These are phyloP conservation scores for Drosophila repletoides DNA, from an alignment of 1,140 invertebrate genomes.

Conservation along the genomic window DNA sequence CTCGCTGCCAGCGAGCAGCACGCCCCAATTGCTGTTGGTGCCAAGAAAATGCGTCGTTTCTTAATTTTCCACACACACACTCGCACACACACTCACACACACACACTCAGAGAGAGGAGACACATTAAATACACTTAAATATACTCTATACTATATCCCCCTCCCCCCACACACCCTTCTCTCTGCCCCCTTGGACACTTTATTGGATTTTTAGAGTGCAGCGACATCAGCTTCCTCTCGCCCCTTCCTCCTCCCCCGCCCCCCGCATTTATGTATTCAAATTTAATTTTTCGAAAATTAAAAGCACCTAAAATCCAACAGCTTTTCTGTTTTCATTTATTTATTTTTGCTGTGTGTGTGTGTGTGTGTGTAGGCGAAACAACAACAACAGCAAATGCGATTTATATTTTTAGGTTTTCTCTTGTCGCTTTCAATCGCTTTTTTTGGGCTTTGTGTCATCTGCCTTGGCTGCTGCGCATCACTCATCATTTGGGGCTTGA, in stretches of 20 bases:
- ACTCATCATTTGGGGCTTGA: slow-evolving; percentile 55
- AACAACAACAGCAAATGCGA: slow-evolving; percentile 49
- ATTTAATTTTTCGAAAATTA: slow-evolving; percentile 74
- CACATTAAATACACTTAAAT: no score
- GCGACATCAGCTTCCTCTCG: slow-evolving; percentile 35
- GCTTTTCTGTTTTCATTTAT: slow-evolving; percentile 44
- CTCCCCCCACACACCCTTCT: slow-evolving; percentile 1
- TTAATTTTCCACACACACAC: slow-evolving; percentile 59
- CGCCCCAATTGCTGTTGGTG: slow-evolving; percentile 69
- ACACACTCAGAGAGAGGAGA: slow-evolving; percentile 5
- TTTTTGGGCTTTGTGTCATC: slow-evolving; percentile 35
- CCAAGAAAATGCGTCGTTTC: slow-evolving; percentile 78
- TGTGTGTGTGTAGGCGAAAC: slow-evolving; percentile 28
- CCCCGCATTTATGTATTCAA: slow-evolving; percentile 69
- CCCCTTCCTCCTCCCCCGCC: not conserved
- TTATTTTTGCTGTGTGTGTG: slow-evolving; percentile 31
- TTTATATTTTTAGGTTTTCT: slow-evolving; percentile 67
- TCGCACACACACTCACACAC: not conserved
- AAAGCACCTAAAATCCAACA: slow-evolving; percentile 70
- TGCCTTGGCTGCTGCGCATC: slow-evolving; percentile 38
- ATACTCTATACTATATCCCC: not conserved
- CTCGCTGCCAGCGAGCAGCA: slow-evolving; percentile 36
- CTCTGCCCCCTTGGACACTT: not conserved
- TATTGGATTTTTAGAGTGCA: slow-evolving; percentile 53
- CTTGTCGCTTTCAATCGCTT: slow-evolving; percentile 31